phyloP scores from a whole-genome alignment of 2,113 vertebrate genomes.

The Peromyscus leucopus region DNA sequence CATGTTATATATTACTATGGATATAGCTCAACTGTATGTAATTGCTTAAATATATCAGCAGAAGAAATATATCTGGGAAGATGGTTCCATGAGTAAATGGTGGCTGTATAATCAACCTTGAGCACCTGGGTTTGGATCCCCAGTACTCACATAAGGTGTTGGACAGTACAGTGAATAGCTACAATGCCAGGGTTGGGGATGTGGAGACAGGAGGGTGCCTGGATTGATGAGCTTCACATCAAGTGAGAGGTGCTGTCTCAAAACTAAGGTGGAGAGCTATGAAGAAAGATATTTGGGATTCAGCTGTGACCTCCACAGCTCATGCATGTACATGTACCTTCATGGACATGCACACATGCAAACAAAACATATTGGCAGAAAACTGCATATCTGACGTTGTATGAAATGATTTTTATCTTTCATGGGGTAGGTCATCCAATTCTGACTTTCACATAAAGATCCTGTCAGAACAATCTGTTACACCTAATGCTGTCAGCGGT shows the following conservation, averaged over 20 bases:
- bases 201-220: background rate
- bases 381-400: background rate
- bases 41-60: background rate
- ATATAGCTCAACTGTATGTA: background rate
- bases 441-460: background rate
- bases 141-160: background rate
- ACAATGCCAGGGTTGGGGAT: background rate
- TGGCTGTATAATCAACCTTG: background rate
- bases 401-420: constrained; percentile 23
- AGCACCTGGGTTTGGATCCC: background rate
- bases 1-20: background rate
- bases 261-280: background rate
- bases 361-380: background rate
- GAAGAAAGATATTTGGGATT: background rate
- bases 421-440: background rate
- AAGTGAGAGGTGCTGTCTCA: background rate
- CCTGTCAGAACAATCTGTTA: background rate
- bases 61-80: background rate
- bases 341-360: background rate
- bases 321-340: background rate
- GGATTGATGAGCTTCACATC: background rate
- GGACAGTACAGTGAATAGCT: background rate
- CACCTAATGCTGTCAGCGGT: background rate
- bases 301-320: background rate
- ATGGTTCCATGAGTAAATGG: background rate